Evolutionary conservation across 2,113 vertebrate species (phyloP), one percentile per base, ranked within the genome.

Genomic region (Opisthocomus hoazin): DNA sequence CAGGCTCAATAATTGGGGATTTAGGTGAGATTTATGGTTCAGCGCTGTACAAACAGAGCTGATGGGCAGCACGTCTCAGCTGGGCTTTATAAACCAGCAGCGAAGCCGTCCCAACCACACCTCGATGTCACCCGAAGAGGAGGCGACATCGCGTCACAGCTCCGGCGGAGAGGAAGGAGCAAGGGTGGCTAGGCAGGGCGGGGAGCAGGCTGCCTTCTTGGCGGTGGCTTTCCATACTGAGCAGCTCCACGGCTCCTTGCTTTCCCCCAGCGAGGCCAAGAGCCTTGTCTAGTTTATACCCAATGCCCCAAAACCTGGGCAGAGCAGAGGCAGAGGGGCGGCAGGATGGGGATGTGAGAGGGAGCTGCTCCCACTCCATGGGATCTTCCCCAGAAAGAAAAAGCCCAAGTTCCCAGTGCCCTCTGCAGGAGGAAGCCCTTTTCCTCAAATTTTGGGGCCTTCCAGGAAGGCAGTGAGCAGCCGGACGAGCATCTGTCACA

Each of bases 361-460:
- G 9, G 61, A 82, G 23, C 79, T 76, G 76, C 61, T 21, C 32
- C 0, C 0, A 57, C 76, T 83, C 63, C 51, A 17, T 22, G n/a
- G 77, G 57, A 57, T 29, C 24, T 26, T 90, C 58, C 57, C 30
- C 0, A 3, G 23, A 41, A 87, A 83, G 46, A 53, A 80, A 85
- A 91, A 91, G 48, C 54, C 60, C 83, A 93, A 93, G 91, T 83
- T 94, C 94, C 91, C 93, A 93, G 87, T 94, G 95, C 96, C 97
- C 96, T 96, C 96, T 97, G 87, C 94, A 96, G 97, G 97, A 90
- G 65, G 94, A 88, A 94, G 36, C 80, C 76, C 54, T 86, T 73
- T 51, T 1, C 70, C 89, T 79, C 53, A 88, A 13, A 79, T 85
- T 78, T 4, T 26, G 22, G 53, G 39, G 48, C 61, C 39, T 60